Conservation (phyloP, 1,140 invertebrate genomes). For the Lethocerus indicus region DNA sequence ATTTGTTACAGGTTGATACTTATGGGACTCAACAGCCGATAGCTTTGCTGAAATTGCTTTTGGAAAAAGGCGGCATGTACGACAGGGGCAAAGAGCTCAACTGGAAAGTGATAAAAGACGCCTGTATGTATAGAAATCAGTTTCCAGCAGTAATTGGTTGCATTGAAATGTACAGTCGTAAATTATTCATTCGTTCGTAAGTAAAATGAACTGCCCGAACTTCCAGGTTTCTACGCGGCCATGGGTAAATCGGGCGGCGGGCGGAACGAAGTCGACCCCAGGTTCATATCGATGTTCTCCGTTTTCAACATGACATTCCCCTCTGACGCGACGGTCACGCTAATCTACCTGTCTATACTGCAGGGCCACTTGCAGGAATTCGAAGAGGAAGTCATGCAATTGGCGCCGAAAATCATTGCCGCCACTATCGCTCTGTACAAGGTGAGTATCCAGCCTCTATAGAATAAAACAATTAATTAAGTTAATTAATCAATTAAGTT, state of each 20-base stretch:
- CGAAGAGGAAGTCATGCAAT: constrained; percentile 38
- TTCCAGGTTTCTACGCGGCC: constrained; percentile 55
- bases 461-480: no score
- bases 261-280: constrained; percentile 71
- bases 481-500: no score
- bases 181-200: no score
- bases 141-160: no score
- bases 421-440: constrained; percentile 74
- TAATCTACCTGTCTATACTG: constrained; percentile 73
- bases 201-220: no score
- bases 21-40: constrained; percentile 89
- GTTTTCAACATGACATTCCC: constrained; percentile 75
- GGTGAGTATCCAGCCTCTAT: constrained; percentile 27
- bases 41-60: constrained; percentile 66
- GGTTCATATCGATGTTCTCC: constrained; percentile 77
- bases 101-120: constrained; percentile 76
- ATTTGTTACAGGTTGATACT: constrained; percentile 35
- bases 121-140: constrained; percentile 33
- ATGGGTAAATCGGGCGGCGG: constrained; percentile 73
- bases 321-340: constrained; percentile 50
- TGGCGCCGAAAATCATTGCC: constrained; percentile 45
- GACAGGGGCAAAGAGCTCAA: constrained; percentile 75
- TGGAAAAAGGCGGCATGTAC: constrained; percentile 74
- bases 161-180: no score
- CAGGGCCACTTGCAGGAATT: constrained; percentile 56